A percentile compares a stretch with the other conserved stretches of the same genome.
phyloP scores from a whole-genome alignment of 2,113 vertebrate species.

The Corvus cornix region DNA sequence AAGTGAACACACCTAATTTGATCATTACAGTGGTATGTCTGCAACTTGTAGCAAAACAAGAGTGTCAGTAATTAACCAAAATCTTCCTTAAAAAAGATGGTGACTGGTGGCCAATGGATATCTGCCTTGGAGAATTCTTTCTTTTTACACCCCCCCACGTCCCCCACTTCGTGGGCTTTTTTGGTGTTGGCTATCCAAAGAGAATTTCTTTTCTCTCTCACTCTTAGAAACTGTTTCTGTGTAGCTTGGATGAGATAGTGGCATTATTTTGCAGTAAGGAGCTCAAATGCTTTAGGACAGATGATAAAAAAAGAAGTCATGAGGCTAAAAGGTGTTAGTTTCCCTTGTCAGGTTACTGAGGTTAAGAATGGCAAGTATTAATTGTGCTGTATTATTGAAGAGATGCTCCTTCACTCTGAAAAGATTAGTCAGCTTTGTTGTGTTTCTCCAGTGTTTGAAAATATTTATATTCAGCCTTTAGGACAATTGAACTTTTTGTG shows the following conservation, averaged over 20 bases:
- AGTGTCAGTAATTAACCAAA: not conserved
- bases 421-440: not conserved
- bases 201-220: not conserved
- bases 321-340: not conserved
- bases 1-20: not conserved
- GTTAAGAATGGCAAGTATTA: not conserved
- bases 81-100: not conserved
- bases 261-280: not conserved
- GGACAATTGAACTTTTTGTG: not conserved
- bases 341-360: not conserved
- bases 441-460: not conserved
- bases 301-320: not conserved
- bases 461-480: not conserved
- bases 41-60: not conserved
- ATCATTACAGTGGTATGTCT: not conserved
- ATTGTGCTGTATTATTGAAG: not conserved
- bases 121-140: not conserved
- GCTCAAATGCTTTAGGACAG: not conserved
- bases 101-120: not conserved
- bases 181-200: not conserved
- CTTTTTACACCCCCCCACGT: rapidly evolving
- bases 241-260: not conserved
- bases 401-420: not conserved
- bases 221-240: not conserved
- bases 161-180: not conserved